Evolutionary conservation across 1,140 invertebrate species (phyloP), one percentile per base, ranked within the genome.

Genomic region (Drosophila arawakana): DNA sequence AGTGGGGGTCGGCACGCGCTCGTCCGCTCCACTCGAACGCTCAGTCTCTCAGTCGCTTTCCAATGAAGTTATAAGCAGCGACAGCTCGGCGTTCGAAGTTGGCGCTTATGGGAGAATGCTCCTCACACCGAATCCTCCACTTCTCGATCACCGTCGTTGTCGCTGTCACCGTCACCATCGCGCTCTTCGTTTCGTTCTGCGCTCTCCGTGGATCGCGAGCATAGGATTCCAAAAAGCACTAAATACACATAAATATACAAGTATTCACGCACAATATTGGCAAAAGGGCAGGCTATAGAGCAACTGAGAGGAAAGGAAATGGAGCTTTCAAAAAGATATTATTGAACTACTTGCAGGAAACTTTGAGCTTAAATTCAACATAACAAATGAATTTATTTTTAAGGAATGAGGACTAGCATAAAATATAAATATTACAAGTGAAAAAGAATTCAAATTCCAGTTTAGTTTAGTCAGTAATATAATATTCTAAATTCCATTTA

Each of bases 1-100:
- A 91, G 90, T 91, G 86, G 90, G 90, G 90, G 90, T 91, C 90
- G 90, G 90, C 90, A 91, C 90, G 90, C 85, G 90, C 54, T 57
- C 46, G 25, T 30, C 6, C 25, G 25, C 25, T 30, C 25, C 25
- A 30, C 25, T 30, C 25, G 25, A 30, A 30, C 25, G 25, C 25
- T 30, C 25, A 30, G 25, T 30, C 25, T 18, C 49, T 47, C 15
- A 18, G 82, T 91, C 82, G 74, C 63, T 76, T 90, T 81, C 72
- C 81, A 76, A 89, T 89, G 83, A 89, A 89, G 80, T 89, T 80
- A 89, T 89, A 77, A 75, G 67, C 75, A 75, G 67, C 78, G 85
- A 84, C 78, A 90, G 78, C 73, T 89, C 77, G 71, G 65, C 62
- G 50, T 37, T 62, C 71, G 50, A 69, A 77, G 72, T 30, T 65